A percentile compares a stretch with the other conserved stretches of the same genome.
Conservation (phyloP, 2,797 vertebrate species). For the Oreochromis grahami region DNA sequence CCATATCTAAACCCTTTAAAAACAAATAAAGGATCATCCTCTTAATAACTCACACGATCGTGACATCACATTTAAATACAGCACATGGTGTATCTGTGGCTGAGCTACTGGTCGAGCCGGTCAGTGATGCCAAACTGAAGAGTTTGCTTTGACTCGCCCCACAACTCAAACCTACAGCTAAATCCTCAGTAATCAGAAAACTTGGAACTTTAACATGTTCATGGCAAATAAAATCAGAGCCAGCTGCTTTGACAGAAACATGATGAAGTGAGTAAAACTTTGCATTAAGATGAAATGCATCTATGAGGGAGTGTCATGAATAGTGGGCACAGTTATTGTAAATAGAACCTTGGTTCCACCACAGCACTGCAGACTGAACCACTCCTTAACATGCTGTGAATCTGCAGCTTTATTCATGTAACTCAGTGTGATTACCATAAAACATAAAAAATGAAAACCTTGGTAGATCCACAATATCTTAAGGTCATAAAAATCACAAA, state of each 20-base stretch:
- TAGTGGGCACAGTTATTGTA: neutral
- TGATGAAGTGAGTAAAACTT: neutral
- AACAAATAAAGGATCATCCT: neutral
- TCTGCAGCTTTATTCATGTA: neutral
- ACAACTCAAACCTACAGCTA: neutral
- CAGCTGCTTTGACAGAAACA: neutral
- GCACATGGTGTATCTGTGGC: neutral
- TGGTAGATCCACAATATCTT: neutral
- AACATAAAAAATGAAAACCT: neutral
- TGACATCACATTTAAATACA: neutral
- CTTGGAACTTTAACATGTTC: neutral
- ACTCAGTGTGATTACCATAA: rapidly evolving
- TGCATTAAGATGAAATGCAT: neutral
- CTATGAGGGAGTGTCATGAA: neutral
- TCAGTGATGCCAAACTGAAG: neutral
- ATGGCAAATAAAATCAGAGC: neutral
- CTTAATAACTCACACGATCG: neutral
- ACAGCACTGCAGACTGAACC: slow-evolving; percentile 13
- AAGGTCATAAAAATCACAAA: neutral
- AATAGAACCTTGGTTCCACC: neutral
- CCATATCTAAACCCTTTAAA: neutral
- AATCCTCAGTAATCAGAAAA: neutral
- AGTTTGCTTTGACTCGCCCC: neutral
- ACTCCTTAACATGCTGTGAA: slow-evolving; percentile 6
- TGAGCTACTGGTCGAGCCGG: neutral